These are phyloP conservation scores for Poecilia gillii DNA, from an alignment of 2,797 vertebrate genomes.

Conservation along the genomic window DNA sequence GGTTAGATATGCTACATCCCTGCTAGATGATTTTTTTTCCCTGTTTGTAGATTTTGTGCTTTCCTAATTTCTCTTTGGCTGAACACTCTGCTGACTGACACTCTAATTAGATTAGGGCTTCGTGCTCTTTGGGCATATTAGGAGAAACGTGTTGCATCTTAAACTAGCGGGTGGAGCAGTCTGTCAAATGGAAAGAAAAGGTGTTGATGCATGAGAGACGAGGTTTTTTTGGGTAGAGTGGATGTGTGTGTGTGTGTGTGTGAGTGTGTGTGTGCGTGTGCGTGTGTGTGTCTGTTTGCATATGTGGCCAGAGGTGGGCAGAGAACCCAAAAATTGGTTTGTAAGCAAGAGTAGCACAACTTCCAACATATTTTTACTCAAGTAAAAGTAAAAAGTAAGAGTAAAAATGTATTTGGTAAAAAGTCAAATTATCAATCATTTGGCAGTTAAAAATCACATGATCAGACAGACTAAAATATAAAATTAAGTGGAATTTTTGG, in stretches of 20 bases:
- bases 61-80: conserved; percentile 77
- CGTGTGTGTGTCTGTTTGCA: conserved; percentile 16
- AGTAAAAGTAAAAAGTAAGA: too few relatives aligned
- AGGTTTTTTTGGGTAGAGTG: conserved; percentile 25
- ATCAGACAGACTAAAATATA: too few relatives aligned
- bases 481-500: too few relatives aligned
- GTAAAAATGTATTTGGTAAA: too few relatives aligned
- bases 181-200: conserved; percentile 69
- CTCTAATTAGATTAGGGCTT: conserved; percentile 85
- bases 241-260: conserved; percentile 22
- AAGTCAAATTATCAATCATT: too few relatives aligned
- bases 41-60: conserved; percentile 75
- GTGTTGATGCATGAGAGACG: conserved; percentile 63
- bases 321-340: too few relatives aligned
- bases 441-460: too few relatives aligned
- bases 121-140: conserved; percentile 83
- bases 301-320: not conserved
- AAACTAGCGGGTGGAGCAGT: conserved; percentile 71
- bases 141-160: conserved; percentile 73
- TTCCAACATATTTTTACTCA: too few relatives aligned
- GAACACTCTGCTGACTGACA: conserved; percentile 81
- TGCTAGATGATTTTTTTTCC: conserved; percentile 50
- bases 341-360: too few relatives aligned
- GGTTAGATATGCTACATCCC: conserved; percentile 63
- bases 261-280: conserved; percentile 17